A percentile compares a stretch with the other conserved stretches of the same genome.
Evolutionary conservation across 2,888 invertebrate genomes (phyloP).

Genomic region (Drosophila kambysellisi): DNA sequence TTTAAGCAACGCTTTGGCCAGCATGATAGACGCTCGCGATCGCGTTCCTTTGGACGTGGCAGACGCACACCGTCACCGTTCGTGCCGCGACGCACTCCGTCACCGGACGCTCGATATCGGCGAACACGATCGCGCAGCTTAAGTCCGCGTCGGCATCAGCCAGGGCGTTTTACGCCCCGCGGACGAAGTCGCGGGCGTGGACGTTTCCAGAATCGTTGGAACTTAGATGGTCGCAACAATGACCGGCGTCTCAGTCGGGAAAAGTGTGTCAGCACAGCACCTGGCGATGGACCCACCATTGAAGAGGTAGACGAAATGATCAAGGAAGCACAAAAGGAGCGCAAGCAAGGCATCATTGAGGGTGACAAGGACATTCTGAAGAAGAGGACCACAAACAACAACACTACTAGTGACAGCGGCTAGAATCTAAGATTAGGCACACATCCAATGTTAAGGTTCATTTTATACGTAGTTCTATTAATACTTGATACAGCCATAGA

Average conservation of each 20-base stretch:
- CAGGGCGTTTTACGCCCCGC: conserved; percentile 83
- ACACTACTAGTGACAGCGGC: conserved; percentile 29
- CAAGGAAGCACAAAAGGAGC: conserved; percentile 87
- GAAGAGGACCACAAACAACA: conserved; percentile 46
- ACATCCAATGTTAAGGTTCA: conserved; percentile 50
- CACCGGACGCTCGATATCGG: conserved; percentile 85
- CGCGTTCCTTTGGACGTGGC: conserved; percentile 62
- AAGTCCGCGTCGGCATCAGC: conserved; percentile 71
- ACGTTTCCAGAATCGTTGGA: conserved; percentile 52
- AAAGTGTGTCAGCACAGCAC: conserved; percentile 83
- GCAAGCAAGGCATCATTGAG: conserved; percentile 87
- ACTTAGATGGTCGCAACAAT: conserved; percentile 34
- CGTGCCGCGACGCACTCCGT: conserved; percentile 86
- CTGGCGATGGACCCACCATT: conserved; percentile 81
- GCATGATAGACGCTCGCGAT: conserved; percentile 36
- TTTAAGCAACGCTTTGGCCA: conserved; percentile 36
- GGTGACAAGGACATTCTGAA: conserved; percentile 86
- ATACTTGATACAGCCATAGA: conserved; percentile 30
- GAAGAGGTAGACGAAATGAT: conserved; percentile 87
- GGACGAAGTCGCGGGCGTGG: conserved; percentile 78
- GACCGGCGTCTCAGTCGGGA: conserved; percentile 81
- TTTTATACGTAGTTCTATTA: conserved; percentile 41
- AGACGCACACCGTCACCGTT: conserved; percentile 85
- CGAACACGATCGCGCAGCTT: conserved; percentile 71
- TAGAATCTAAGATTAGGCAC: conserved; percentile 20